A percentile compares a stretch with the other conserved stretches of the same genome.
Conservation (phyloP, 2,113 vertebrate species). For the Mesoclemmys tuberculata region DNA sequence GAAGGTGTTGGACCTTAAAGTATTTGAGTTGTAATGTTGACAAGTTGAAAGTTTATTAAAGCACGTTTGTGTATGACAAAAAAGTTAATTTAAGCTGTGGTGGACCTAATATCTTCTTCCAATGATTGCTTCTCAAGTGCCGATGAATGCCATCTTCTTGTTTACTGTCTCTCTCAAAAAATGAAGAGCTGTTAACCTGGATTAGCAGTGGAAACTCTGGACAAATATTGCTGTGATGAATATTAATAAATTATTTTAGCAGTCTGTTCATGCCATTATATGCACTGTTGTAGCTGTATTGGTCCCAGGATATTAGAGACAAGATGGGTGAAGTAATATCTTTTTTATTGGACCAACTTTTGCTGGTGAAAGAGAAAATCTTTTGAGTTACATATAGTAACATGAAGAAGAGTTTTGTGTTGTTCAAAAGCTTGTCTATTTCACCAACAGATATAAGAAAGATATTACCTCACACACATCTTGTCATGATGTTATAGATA, state of each 20-base stretch:
- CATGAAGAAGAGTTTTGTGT: background rate
- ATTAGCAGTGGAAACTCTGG: conserved; percentile 49
- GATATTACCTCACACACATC: too few species aligned
- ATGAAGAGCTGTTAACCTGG: conserved; percentile 38
- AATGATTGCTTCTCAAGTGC: background rate
- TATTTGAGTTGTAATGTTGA: conserved; percentile 19
- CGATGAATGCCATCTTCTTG: background rate
- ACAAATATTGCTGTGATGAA: conserved; percentile 10
- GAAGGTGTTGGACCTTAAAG: conserved; percentile 14
- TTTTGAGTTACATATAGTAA: background rate
- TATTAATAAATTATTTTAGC: conserved; percentile 25
- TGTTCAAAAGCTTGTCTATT: background rate
- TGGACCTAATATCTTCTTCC: background rate
- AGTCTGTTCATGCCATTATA: background rate
- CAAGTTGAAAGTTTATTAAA: conserved; percentile 55
- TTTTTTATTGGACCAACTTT: background rate
- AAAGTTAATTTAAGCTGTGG: conserved; percentile 27
- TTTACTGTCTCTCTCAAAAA: conserved; percentile 6
- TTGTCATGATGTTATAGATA: background rate
- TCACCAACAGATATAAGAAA: background rate
- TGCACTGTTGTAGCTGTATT: background rate
- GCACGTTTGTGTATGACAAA: conserved; percentile 5
- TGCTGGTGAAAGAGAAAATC: background rate
- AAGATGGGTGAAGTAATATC: background rate
- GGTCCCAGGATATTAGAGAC: background rate